These are phyloP conservation scores for Psittacula echo DNA, from an alignment of 2,797 vertebrate genomes.

Conservation along the genomic window DNA sequence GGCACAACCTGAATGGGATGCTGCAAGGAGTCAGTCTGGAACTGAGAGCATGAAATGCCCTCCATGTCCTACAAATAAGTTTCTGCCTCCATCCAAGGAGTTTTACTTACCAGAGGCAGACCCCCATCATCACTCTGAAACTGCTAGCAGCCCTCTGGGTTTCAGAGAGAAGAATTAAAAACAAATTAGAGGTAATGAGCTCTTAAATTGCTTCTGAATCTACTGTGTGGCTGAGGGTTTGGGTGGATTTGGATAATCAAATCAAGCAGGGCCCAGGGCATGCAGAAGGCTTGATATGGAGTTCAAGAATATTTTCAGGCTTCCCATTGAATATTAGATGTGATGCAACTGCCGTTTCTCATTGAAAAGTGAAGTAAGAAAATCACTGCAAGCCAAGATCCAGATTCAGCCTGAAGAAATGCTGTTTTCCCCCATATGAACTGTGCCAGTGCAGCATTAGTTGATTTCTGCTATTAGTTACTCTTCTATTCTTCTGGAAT, in stretches of 20 bases:
- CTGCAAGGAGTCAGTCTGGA: not conserved
- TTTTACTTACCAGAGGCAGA: slow-evolving; percentile 8
- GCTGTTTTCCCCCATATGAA: not conserved
- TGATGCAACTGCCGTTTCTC: not conserved
- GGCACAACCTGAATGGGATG: not conserved
- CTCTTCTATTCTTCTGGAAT: not conserved
- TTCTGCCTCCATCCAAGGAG: not conserved
- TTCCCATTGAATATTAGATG: not conserved
- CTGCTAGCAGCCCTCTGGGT: not conserved
- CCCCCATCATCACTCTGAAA: not conserved
- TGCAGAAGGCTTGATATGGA: not conserved
- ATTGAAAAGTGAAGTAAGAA: not conserved
- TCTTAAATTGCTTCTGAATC: slow-evolving; percentile 57
- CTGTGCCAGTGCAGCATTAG: not conserved
- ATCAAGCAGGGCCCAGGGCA: not conserved
- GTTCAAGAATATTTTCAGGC: not conserved
- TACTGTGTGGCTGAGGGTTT: slow-evolving; percentile 13
- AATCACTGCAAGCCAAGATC: not conserved
- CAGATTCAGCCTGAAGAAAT: not conserved
- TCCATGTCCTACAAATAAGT: not conserved
- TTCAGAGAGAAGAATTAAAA: slow-evolving; percentile 63
- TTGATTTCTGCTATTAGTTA: not conserved
- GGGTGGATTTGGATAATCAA: slow-evolving; percentile 34
- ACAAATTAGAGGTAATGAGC: slow-evolving; percentile 61
- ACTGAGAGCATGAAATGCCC: not conserved